Evolutionary conservation across 2,113 vertebrate species (phyloP).

Genomic region (Paralichthys olivaceus): DNA sequence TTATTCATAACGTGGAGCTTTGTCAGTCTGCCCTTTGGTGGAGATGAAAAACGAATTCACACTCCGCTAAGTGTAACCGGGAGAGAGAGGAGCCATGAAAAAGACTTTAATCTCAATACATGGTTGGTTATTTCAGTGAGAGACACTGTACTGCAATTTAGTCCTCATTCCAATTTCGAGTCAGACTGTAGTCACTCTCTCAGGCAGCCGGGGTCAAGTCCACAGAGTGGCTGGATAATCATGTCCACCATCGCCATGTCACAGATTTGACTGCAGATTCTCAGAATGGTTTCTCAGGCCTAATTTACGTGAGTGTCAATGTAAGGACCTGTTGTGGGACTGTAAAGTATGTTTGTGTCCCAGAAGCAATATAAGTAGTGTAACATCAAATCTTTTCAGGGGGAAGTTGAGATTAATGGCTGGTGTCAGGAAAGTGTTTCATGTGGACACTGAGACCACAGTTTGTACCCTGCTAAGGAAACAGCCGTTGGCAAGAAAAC

Average conservation of each 20-base stretch:
- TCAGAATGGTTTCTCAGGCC: constrained; percentile 46
- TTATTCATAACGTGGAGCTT: constrained; percentile 71
- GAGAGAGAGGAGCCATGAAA: constrained; percentile 40
- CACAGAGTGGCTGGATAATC: constrained; percentile 51
- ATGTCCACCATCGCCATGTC: constrained; percentile 24
- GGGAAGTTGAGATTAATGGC: too few species aligned
- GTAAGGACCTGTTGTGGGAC: background rate
- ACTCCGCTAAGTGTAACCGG: constrained; percentile 40
- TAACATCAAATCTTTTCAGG: too few species aligned
- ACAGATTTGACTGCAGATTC: constrained; percentile 27
- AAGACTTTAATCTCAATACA: constrained; percentile 39
- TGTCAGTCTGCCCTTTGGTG: constrained; percentile 51
- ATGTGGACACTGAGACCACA: too few species aligned
- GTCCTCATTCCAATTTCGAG: constrained; percentile 49
- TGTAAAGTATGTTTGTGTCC: too few species aligned
- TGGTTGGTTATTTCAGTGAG: constrained; percentile 49
- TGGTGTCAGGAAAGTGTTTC: too few species aligned
- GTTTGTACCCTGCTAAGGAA: too few species aligned
- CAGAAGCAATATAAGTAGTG: too few species aligned
- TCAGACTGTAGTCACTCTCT: constrained; percentile 13
- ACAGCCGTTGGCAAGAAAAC: too few species aligned
- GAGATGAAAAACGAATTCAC: constrained; percentile 57
- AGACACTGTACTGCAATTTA: constrained; percentile 41
- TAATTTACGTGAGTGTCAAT: constrained; percentile 27
- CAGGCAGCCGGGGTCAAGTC: constrained; percentile 7